Base-by-base conservation (phyloP, 92 coral and sea anemone species). In the Desmophyllum pertusum region DNA sequence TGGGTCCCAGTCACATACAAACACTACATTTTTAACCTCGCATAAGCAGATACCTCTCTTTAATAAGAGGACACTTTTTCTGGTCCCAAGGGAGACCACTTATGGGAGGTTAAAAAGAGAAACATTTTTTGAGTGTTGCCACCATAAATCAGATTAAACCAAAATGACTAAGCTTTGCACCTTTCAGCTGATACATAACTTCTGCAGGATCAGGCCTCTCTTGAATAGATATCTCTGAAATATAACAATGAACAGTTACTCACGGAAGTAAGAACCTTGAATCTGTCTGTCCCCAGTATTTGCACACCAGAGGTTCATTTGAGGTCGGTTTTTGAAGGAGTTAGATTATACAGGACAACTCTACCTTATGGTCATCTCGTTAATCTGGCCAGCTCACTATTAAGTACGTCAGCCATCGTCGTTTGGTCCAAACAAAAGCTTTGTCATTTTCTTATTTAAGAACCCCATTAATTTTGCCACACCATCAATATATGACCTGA, bases 141-240 rank as follows among this genome's bases (percentile, higher is more conserved):
- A n/a, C n/a, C 11, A 18, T 37, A 14, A 5, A 2, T 3, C 43
- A 5, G 27, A 69, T 21, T 10, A 9, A 69, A 37, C 13, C 3
- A 13, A 1, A 50, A 50, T 21, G 13, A 50, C 51, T 13, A 50
- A 55, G 23, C 36, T 10, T 31, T 18, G 42, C 87, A 96, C 98
- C 98, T 94, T 96, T 94, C 30, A 96, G 70, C 43, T 86, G 95
- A 70, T 94, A 92, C 93, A 96, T 90, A 2, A 96, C 74, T 83
- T 96, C 98, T 40, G 97, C 96, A 50, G 92, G 95, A 81, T 96
- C 98, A 40, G 98, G 98, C 19, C 91, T 87, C 62, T 96, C 98
- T 64, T 94, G 94, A 33, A 91, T 87, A 0, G 91, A 76, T 83
- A 91, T 80, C 36, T 85, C 94, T 91, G 74, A 9, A 81, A 81